Base-by-base conservation (phyloP, 23 tunicate species). In the Trididemnum clinides region DNA sequence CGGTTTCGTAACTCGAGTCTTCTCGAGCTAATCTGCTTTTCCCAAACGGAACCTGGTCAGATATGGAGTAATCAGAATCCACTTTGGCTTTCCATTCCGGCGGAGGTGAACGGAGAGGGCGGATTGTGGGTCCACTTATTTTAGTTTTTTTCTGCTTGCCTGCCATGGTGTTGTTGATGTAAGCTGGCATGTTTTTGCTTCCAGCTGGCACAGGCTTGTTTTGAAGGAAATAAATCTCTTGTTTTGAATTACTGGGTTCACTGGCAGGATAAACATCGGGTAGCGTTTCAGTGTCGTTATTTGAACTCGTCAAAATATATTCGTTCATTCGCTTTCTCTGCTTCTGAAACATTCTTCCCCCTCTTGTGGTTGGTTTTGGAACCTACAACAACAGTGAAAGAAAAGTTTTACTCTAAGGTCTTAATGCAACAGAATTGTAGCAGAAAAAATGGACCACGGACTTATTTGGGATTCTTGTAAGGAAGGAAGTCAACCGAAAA, bases 41-140 rank as follows among this genome's bases (percentile, higher is more conserved):
- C 26, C 23, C 29, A 4, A 27, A 4, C 6, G 65, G 36, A 33
- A 2, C 39, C 51, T 28, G 19, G 12, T 36, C 2, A n/a, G 7
- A 4, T 7, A 71, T 7, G 6, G n/a, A 1, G 88, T 71, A 88
- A 70, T 81, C 58, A 19, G 88, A 35, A 37, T 88, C 98, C 62
- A 86, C 90, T 44, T 88, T 88, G 5, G 98, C 92, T 18, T 87
- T 51, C 98, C 93, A 88, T 22, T 76, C 81, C 6, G 92, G 88
- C 0, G 88, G 93, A 28, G 90, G 90, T 12, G 72, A 49, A 1
- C 65, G 71, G 27, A 81, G 71, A 0, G 71, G 86, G 23, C 57
- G 23, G 29, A 73, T 37, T 20, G 25, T 57, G 5, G 57, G 54
- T 23, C 80, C 80, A 20, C 2, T 7, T 2, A 37, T 73, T 73